Base-by-base conservation (phyloP, 2,797 vertebrate genomes). In the Anguilla pacifica region DNA sequence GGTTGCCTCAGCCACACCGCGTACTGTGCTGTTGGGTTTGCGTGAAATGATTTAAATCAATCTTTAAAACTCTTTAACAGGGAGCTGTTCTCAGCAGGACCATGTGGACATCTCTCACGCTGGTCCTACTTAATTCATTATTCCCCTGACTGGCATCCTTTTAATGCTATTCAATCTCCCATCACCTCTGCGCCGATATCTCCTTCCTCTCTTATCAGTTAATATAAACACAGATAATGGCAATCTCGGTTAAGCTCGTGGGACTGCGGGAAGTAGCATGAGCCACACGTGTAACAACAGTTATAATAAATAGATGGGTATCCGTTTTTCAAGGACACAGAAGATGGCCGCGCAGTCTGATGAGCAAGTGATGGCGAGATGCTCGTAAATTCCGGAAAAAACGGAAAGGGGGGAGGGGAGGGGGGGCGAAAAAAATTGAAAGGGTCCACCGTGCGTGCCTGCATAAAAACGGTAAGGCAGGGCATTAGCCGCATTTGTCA, bases 141-240 rank as follows among this genome's bases (percentile, higher is more conserved):
- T 88, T 91, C 89, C 90, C 86, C 61, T 88, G 91, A 91, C 89
- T 91, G 92, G 91, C 91, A 87, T 91, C 89, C 88, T 92, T 92
- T 92, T 91, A 93, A 92, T 83, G 87, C 87, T 61, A 70, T 89
- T 91, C 89, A 92, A 92, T 93, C 91, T 91, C 87, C 90, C 88
- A 88, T 90, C 84, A 89, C 88, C 88, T 86, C 87, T 86, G 83
- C 89, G 88, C 89, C 88, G 89, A 89, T 87, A 90, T 91, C 89
- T 61, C 84, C 89, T 84, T 88, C 86, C 87, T 49, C 51, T 81
- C 87, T 90, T 91, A 93, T 91, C 91, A 89, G 85, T 87, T 90
- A 88, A 90, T 90, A 92, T 89, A 92, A 91, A 91, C 90, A 90
- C 19, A 85, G 90, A 87, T 91, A 90, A 90, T 91, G 90, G 88